Base-by-base conservation (phyloP, 2,888 invertebrate genomes). In the Eupithecia tripunctaria region DNA sequence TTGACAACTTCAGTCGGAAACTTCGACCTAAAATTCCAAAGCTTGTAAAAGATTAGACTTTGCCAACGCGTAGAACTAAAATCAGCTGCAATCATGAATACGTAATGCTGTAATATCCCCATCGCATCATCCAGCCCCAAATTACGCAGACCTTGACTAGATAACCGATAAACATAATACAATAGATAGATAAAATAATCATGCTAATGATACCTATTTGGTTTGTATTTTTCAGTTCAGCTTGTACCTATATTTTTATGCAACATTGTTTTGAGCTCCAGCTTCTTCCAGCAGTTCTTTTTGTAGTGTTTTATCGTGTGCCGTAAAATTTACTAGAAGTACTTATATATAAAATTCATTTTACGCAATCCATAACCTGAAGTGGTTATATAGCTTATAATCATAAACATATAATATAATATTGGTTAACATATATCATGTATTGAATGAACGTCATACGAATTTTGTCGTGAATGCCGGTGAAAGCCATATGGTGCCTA, bases 401-500 rank as follows among this genome's bases (percentile, higher is more conserved):
- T n/a, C 47, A 51, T 47, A 47, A 10, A 8, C 6, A 2, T 47
- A 21, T 51, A 10, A 51, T 51, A 10, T 21, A 51, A 10, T 21
- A 51, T 51, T 51, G 47, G 47, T 21, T 51, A 21, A 8, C 18
- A n/a, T 51, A 21, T 47, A n/a, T 10, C 21, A 10, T 51, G 47
- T 51, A 21, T 51, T 51, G 47, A 51, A 51, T 51, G 59, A 27
- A 29, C 18, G 29, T 18, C 7, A 15, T 15, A 27, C 36, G 10
- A 32, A 36, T 32, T 63, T n/a, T 10, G 29, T 29, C 32, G 27
- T 18, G 62, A 41, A 64, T 64, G n/a, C 41, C 65, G 29, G 47
- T 47, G 47, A 47, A 56, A 27, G 51, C 68, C 66, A 68, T 66
- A 68, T 65, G 64, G 60, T 66, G 47, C 15, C 27, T 18, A 15